These are phyloP conservation scores for Mustelus asterias DNA, from an alignment of 2,113 vertebrate species.

Conservation along the genomic window DNA sequence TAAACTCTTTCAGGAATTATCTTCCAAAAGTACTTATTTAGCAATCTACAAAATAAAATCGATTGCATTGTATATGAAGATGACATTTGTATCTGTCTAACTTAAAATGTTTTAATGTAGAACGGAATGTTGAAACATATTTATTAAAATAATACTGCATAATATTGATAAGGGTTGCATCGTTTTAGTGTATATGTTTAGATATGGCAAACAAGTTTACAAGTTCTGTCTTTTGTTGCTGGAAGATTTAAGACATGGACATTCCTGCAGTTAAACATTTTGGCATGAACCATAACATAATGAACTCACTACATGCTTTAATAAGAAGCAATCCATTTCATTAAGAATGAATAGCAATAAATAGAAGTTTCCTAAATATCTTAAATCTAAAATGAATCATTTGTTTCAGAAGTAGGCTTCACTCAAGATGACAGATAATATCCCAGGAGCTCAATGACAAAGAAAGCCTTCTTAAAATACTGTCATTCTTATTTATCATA, in stretches of 20 bases:
- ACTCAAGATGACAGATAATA: constrained; percentile 61
- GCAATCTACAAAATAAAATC: constrained; percentile 17
- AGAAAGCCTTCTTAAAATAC: constrained; percentile 69
- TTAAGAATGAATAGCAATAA: constrained; percentile 35
- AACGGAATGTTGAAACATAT: not conserved
- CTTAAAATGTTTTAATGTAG: not conserved
- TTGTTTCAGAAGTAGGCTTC: constrained; percentile 65
- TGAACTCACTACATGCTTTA: not conserved
- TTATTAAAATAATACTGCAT: not conserved
- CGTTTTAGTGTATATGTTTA: not conserved
- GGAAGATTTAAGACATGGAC: not conserved
- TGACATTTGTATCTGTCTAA: not conserved
- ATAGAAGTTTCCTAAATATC: constrained; percentile 62
- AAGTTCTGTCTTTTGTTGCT: not conserved
- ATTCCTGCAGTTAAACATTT: constrained; percentile 9
- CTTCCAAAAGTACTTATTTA: not conserved
- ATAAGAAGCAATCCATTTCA: constrained; percentile 31
- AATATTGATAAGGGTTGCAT: not conserved
- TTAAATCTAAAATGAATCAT: constrained; percentile 59
- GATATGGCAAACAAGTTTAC: not conserved
- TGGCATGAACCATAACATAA: not conserved
- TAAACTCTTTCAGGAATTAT: not conserved
- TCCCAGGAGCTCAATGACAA: constrained; percentile 74
- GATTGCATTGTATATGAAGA: not conserved
- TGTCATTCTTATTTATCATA: constrained; percentile 80